A percentile compares a stretch with the other conserved stretches of the same genome.
Conservation (phyloP, 2,888 invertebrate genomes). For the Graphium colonna region DNA sequence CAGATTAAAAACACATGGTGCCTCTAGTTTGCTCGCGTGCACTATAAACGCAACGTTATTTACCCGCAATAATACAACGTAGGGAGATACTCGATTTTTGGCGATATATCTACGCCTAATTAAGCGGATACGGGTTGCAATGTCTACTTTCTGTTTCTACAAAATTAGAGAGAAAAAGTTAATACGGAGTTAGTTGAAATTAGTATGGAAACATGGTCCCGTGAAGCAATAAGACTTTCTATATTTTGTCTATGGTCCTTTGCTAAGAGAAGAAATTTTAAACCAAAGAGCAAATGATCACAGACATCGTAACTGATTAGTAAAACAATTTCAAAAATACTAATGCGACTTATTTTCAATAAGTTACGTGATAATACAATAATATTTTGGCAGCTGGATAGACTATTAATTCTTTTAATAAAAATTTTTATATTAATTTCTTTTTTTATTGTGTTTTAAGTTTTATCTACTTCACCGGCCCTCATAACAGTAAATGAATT, state of each 20-base stretch:
- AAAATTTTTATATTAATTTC: too few relatives aligned
- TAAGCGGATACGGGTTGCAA: slow-evolving; percentile 72
- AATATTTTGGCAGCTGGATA: too few relatives aligned
- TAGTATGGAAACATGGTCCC: slow-evolving; percentile 28
- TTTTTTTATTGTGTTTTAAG: too few relatives aligned
- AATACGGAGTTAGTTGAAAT: slow-evolving; percentile 46
- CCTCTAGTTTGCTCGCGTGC: slow-evolving; percentile 33
- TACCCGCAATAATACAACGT: slow-evolving; percentile 64
- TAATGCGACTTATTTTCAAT: too few relatives aligned
- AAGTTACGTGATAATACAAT: too few relatives aligned
- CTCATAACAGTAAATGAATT: slow-evolving; percentile 12
- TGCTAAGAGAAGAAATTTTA: too few relatives aligned
- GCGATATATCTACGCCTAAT: slow-evolving; percentile 76
- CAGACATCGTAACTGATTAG: too few relatives aligned
- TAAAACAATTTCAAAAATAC: too few relatives aligned
- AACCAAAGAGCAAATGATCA: too few relatives aligned
- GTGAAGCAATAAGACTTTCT: slow-evolving; percentile 24
- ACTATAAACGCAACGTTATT: slow-evolving; percentile 51
- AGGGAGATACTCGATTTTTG: slow-evolving; percentile 72
- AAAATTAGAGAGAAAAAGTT: slow-evolving; percentile 60
- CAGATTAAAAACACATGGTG: slow-evolving; percentile 23
- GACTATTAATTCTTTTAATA: too few relatives aligned
- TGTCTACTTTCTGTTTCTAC: slow-evolving; percentile 71
- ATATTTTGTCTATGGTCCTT: too few relatives aligned
- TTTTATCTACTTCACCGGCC: slow-evolving; percentile 24